phyloP scores from a whole-genome alignment of 2,113 vertebrate genomes.

The Larimichthys polyactis region DNA sequence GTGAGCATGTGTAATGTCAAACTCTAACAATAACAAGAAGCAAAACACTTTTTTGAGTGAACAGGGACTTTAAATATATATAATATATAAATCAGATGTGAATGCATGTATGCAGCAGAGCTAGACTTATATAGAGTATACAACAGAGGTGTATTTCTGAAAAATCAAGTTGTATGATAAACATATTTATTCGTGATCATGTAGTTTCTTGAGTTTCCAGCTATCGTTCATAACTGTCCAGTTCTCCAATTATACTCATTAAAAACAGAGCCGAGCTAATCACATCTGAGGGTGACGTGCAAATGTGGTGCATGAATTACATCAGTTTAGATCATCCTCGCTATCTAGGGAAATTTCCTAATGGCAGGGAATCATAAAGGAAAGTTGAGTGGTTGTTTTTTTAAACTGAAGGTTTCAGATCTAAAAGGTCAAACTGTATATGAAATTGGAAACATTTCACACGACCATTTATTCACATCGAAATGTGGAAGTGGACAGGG shows the following conservation, averaged over 20 bases:
- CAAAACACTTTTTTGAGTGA: too few relatives aligned
- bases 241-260: constrained; percentile 6
- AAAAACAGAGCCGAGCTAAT: constrained; percentile 13
- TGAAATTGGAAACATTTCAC: not conserved
- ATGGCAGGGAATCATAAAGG: not conserved
- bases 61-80: too few relatives aligned
- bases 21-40: too few relatives aligned
- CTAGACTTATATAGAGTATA: too few relatives aligned
- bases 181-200: not conserved
- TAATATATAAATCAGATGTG: too few relatives aligned
- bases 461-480: rapidly evolving
- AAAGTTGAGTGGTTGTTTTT: not conserved
- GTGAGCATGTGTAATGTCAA: too few relatives aligned
- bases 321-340: constrained; percentile 24
- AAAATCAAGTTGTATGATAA: not conserved
- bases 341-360: not conserved
- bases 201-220: too few relatives aligned
- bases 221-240: not conserved
- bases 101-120: not conserved
- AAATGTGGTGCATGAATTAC: constrained; percentile 28
- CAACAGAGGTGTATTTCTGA: too few relatives aligned
- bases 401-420: too few relatives aligned
- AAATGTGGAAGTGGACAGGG: not conserved
- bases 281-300: constrained; percentile 8
- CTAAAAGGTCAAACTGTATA: too few relatives aligned